A percentile compares a stretch with the other conserved stretches of the same genome.
These are phyloP conservation scores for Aphidoletes aphidimyza DNA, from an alignment of 2,888 invertebrate species.

Conservation along the genomic window DNA sequence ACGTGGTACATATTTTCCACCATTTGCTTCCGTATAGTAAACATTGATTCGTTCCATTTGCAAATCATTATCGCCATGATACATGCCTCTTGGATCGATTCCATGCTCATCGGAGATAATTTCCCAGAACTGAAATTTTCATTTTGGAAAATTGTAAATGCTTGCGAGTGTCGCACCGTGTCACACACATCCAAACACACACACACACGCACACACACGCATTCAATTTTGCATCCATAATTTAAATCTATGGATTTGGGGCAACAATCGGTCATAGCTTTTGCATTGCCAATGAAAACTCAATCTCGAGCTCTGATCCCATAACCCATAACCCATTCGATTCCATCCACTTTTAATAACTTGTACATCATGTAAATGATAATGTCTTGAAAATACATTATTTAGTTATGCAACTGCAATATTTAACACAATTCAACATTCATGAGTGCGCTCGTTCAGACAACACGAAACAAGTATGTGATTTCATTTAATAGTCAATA, in stretches of 20 bases:
- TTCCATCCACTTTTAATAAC: background rate
- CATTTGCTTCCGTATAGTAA: slow-evolving; percentile 81
- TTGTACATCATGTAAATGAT: slow-evolving; percentile 9
- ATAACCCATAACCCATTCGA: background rate
- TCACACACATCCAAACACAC: background rate
- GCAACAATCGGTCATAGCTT: too few relatives aligned
- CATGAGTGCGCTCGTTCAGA: background rate
- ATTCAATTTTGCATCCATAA: too few relatives aligned
- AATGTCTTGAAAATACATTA: slow-evolving; percentile 15
- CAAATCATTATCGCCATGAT: slow-evolving; percentile 77
- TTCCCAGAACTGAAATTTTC: slow-evolving; percentile 74
- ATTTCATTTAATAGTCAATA: slow-evolving; percentile 37
- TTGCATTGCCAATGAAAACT: too few relatives aligned
- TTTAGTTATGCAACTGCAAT: background rate
- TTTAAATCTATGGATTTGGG: too few relatives aligned
- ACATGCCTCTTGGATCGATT: slow-evolving; percentile 78
- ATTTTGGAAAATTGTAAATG: background rate
- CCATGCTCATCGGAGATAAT: slow-evolving; percentile 86
- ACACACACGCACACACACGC: background rate
- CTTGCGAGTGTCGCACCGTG: background rate
- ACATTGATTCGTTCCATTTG: slow-evolving; percentile 83
- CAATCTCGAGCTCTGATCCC: too few relatives aligned
- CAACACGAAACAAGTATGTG: slow-evolving; percentile 21
- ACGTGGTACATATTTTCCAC: slow-evolving; percentile 82
- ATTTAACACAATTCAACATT: slow-evolving; percentile 33